These are phyloP conservation scores for Centrocercus urophasianus DNA, from an alignment of 2,113 vertebrate species.

Conservation along the genomic window DNA sequence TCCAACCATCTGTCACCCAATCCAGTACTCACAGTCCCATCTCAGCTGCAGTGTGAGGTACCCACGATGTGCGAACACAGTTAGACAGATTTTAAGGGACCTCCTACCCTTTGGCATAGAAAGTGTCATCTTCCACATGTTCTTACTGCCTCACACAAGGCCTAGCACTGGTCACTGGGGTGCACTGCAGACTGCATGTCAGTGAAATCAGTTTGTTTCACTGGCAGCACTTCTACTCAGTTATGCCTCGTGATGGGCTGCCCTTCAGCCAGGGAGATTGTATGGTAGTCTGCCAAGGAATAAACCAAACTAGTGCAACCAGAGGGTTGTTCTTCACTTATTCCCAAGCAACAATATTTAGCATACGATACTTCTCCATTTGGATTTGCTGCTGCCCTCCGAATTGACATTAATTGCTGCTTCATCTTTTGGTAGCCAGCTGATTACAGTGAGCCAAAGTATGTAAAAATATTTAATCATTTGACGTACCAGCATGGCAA, in stretches of 20 bases:
- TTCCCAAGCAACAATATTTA: neutral
- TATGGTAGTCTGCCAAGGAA: neutral
- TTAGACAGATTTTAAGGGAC: neutral
- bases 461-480: neutral
- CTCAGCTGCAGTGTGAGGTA: fast-evolving
- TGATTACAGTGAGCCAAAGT: neutral
- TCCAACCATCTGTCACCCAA: neutral
- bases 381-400: neutral
- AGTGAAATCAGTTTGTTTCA: fast-evolving
- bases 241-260: neutral
- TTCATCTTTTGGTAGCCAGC: neutral
- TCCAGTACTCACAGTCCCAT: neutral
- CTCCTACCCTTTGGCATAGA: neutral
- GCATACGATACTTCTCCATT: fast-evolving
- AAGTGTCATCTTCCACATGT: neutral
- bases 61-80: too few relatives aligned
- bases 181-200: neutral
- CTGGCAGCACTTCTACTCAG: neutral
- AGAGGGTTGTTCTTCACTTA: neutral
- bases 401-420: neutral
- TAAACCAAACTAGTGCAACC: neutral
- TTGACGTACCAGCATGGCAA: neutral
- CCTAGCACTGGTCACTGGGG: neutral
- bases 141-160: neutral
- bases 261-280: neutral